Evolutionary conservation across 2,888 invertebrate species (phyloP).

Genomic region (Macropis europaea): DNA sequence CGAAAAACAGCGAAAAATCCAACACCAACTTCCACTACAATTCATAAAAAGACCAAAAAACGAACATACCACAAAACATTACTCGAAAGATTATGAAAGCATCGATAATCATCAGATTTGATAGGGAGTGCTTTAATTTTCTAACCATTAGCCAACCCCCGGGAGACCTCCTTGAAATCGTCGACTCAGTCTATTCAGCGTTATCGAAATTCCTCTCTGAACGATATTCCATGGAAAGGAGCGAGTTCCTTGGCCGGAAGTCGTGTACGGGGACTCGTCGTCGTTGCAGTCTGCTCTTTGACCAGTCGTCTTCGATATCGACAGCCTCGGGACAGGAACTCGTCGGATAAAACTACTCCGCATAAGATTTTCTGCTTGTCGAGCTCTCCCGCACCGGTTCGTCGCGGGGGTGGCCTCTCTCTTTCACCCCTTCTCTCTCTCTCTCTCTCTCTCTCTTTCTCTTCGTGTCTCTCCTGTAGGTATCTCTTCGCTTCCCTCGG

Average conservation of each 20-base stretch:
- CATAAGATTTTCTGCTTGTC: constrained; percentile 31
- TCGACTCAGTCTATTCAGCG: too few species aligned
- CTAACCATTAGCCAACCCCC: not conserved
- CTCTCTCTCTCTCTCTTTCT: too few species aligned
- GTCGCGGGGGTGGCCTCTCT: constrained; percentile 9
- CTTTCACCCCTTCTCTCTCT: too few species aligned
- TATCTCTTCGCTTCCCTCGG: constrained; percentile 39
- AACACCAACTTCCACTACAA: too few species aligned
- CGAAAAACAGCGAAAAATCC: too few species aligned
- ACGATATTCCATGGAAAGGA: too few species aligned
- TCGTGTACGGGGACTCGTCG: not conserved
- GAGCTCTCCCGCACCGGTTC: not conserved
- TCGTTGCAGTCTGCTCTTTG: not conserved
- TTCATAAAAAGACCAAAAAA: too few species aligned
- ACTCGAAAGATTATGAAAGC: too few species aligned
- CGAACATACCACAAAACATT: too few species aligned
- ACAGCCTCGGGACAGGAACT: constrained; percentile 17
- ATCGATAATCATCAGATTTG: too few species aligned
- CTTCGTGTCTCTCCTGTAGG: too few species aligned
- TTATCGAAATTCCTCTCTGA: not conserved
- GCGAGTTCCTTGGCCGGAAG: not conserved
- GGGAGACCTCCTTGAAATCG: not conserved
- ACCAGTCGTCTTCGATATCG: constrained; percentile 10
- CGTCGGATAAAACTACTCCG: constrained; percentile 3
- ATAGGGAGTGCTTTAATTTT: too few species aligned